These are phyloP conservation scores for Bombylius discolor DNA, from an alignment of 2,888 invertebrate genomes.

Conservation along the genomic window DNA sequence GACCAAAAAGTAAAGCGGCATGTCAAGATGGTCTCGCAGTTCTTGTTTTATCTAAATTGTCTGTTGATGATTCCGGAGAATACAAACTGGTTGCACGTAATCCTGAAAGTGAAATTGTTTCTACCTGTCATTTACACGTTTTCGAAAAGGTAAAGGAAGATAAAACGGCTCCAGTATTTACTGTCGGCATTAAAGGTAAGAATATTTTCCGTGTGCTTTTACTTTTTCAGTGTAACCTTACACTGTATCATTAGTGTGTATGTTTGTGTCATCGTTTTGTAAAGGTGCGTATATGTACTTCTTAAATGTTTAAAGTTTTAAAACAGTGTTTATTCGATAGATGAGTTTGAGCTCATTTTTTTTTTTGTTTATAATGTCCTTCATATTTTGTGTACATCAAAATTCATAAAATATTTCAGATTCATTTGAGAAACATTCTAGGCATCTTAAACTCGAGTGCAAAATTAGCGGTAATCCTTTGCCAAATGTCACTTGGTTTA, in stretches of 20 bases:
- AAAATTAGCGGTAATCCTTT: conserved; percentile 58
- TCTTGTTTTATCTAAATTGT: conserved; percentile 56
- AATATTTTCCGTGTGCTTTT: background rate
- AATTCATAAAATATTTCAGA: conserved; percentile 36
- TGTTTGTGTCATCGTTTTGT: conserved; percentile 2
- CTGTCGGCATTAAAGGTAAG: conserved; percentile 58
- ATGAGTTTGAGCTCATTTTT: background rate
- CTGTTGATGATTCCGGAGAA: conserved; percentile 58
- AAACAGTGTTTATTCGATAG: background rate
- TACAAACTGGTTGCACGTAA: conserved; percentile 67
- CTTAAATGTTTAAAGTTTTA: background rate
- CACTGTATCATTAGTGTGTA: background rate
- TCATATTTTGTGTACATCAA: background rate
- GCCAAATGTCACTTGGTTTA: conserved; percentile 57
- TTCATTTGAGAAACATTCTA: conserved; percentile 52
- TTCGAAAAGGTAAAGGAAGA: conserved; percentile 54
- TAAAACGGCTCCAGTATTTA: conserved; percentile 57
- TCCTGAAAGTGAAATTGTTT: conserved; percentile 53
- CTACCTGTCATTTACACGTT: conserved; percentile 55
- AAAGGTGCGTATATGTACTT: conserved; percentile 5
- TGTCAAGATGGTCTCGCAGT: conserved; percentile 58
- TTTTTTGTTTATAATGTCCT: background rate
- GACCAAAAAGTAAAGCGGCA: conserved; percentile 47
- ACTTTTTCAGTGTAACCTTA: background rate
- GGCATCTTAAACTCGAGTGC: conserved; percentile 64